Percentiles rank a stretch among this genome's conserved stretches.
phyloP scores from a whole-genome alignment of 2,888 invertebrate genomes.

The Drosophila falleni region DNA sequence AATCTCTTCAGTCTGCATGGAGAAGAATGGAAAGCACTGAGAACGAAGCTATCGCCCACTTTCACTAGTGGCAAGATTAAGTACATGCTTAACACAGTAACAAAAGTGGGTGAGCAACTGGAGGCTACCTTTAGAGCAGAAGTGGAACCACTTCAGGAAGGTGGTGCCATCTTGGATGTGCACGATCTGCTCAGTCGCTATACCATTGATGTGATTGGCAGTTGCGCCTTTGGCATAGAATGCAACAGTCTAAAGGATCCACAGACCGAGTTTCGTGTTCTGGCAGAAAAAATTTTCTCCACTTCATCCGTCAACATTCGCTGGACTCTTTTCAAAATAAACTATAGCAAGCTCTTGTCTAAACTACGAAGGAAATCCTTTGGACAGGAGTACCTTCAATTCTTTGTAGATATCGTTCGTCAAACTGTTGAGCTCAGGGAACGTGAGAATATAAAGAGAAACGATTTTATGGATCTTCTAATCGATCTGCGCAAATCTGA shows the following conservation, averaged over 20 bases:
- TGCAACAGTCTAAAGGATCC: conserved; percentile 85
- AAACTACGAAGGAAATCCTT: too few relatives aligned
- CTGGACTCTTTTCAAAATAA: conserved; percentile 60
- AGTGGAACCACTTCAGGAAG: neutral
- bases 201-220: conserved; percentile 86
- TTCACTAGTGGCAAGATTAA: conserved; percentile 87
- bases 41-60: conserved; percentile 85
- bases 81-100: conserved; percentile 84
- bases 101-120: conserved; percentile 73
- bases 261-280: conserved; percentile 80
- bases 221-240: conserved; percentile 85
- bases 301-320: conserved; percentile 24
- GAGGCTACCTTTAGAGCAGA: conserved; percentile 36
- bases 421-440: conserved; percentile 70
- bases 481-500: conserved; percentile 68
- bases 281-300: conserved; percentile 57
- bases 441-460: conserved; percentile 64
- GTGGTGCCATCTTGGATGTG: conserved; percentile 79
- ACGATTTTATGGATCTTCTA: conserved; percentile 78
- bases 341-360: conserved; percentile 38
- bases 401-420: too few relatives aligned
- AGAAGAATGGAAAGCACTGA: conserved; percentile 85
- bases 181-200: conserved; percentile 85
- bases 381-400: too few relatives aligned
- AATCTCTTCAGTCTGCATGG: conserved; percentile 83